These are phyloP conservation scores for Anthoscopus minutus DNA, from an alignment of 2,113 vertebrate species.

Conservation along the genomic window DNA sequence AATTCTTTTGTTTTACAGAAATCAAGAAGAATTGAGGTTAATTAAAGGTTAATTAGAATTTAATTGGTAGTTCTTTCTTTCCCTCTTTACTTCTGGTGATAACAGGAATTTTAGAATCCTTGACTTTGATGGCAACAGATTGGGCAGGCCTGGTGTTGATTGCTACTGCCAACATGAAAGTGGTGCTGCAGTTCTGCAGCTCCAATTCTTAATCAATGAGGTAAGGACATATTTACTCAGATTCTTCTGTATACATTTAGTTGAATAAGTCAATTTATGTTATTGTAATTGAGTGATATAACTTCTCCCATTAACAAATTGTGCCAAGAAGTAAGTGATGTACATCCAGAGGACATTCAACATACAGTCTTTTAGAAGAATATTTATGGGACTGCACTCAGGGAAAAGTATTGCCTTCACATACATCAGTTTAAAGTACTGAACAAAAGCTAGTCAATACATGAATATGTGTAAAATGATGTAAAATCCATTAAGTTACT, in stretches of 20 bases:
- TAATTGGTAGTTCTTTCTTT: neutral
- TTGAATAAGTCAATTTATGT: neutral
- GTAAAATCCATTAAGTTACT: slow-evolving; percentile 10
- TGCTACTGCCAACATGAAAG: slow-evolving; percentile 95
- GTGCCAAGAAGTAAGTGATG: neutral
- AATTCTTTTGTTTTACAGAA: slow-evolving; percentile 35
- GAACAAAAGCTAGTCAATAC: neutral
- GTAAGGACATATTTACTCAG: slow-evolving; percentile 71
- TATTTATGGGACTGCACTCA: neutral
- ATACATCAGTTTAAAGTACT: neutral
- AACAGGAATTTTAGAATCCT: slow-evolving; percentile 71
- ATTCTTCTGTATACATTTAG: neutral
- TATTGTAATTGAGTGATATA: neutral
- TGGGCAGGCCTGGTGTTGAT: slow-evolving; percentile 95
- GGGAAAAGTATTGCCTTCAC: neutral
- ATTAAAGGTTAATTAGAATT: slow-evolving; percentile 32
- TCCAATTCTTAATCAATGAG: slow-evolving; percentile 98
- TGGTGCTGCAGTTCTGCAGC: slow-evolving; percentile 90
- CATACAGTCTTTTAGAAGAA: neutral
- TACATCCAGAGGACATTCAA: neutral
- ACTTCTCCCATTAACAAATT: neutral
- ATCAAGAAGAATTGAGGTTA: slow-evolving; percentile 21
- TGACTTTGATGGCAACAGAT: slow-evolving; percentile 83
- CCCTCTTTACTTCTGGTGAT: neutral
- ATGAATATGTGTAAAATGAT: neutral